A percentile compares a stretch with the other conserved stretches of the same genome.
phyloP scores from a whole-genome alignment of 2,113 vertebrate species.

The Anthoscopus minutus region DNA sequence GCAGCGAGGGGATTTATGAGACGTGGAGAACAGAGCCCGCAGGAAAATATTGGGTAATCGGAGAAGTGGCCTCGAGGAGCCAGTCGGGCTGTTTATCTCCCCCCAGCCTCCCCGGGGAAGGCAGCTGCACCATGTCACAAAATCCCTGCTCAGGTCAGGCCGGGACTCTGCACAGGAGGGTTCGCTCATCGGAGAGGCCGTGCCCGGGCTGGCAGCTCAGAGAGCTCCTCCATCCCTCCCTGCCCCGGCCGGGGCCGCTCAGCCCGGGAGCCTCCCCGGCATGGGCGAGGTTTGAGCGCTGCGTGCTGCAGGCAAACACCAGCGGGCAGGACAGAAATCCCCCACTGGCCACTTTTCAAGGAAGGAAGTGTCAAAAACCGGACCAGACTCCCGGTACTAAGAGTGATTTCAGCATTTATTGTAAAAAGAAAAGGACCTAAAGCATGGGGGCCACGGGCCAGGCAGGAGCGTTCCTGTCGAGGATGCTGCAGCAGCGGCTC shows the following conservation, averaged over 20 bases:
- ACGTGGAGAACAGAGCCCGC: constrained; percentile 22
- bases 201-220: fast-evolving
- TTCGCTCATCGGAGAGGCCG: neutral
- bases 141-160: neutral
- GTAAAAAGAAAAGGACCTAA: too few relatives aligned
- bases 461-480: too few relatives aligned
- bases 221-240: neutral
- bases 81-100: neutral
- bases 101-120: neutral
- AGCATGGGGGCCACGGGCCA: too few relatives aligned
- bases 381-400: too few relatives aligned
- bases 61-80: constrained; percentile 29
- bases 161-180: neutral
- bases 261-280: too few relatives aligned
- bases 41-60: constrained; percentile 67
- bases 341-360: fast-evolving
- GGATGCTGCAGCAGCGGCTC: too few relatives aligned
- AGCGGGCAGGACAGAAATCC: fast-evolving
- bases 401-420: too few relatives aligned
- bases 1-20: constrained; percentile 56
- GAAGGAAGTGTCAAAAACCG: too few relatives aligned
- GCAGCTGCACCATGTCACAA: constrained; percentile 24
- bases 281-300: too few relatives aligned
- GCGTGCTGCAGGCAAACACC: neutral
- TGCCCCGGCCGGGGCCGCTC: too few relatives aligned